Conservation (phyloP, 35 echinoderm and acorn worm species). For the Patiria miniata region DNA sequence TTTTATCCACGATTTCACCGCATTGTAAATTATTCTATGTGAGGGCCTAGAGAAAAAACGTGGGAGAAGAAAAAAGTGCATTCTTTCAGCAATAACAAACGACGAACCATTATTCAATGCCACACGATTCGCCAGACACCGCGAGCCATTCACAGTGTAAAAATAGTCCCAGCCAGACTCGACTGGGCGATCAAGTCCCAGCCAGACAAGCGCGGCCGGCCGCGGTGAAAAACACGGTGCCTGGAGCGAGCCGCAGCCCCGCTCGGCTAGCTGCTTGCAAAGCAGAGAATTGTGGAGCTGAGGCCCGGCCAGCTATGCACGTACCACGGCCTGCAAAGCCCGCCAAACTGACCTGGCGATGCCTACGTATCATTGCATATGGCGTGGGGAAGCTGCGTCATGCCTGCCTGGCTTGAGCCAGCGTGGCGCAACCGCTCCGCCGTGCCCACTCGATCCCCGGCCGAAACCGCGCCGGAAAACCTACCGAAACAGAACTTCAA, state of each 20-base stretch:
- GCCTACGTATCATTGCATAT: neutral
- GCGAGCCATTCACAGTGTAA: neutral
- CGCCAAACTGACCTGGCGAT: conserved; percentile 15
- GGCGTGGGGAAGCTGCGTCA: conserved; percentile 18
- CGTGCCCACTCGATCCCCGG: neutral
- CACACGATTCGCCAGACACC: neutral
- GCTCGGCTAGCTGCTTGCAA: neutral
- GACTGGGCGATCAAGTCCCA: no score
- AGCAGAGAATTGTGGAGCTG: no score
- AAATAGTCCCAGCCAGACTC: neutral
- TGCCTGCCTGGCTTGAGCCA: conserved; percentile 11
- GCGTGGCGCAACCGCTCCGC: conserved; percentile 5
- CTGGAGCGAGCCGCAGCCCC: neutral
- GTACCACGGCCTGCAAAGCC: conserved; percentile 3
- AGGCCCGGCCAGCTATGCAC: no score
- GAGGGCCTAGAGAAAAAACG: neutral
- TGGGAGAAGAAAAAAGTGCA: neutral
- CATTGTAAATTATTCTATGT: no score
- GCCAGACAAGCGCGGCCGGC: neutral
- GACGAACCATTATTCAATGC: conserved; percentile 12
- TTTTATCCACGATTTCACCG: no score
- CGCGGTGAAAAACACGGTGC: conserved; percentile 29
- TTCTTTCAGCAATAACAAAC: neutral
- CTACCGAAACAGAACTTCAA: neutral
- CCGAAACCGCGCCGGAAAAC: neutral